Evolutionary conservation across 2,113 vertebrate species (phyloP).

Genomic region (Bettongia penicillata): DNA sequence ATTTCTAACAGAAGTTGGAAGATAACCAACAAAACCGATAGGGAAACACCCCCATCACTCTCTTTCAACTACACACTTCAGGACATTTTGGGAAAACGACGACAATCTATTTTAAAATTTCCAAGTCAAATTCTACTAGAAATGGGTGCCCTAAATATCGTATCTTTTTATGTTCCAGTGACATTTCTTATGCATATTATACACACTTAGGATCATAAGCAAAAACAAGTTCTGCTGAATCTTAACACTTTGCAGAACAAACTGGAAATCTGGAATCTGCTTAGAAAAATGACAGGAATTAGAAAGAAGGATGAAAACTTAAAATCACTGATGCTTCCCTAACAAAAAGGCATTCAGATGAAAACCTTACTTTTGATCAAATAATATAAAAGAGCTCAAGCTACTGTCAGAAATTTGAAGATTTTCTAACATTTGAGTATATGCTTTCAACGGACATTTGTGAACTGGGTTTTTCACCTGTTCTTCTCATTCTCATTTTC

Average conservation of each 20-base stretch:
- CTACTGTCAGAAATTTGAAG: not conserved
- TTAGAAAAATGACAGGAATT: slow-evolving; percentile 1
- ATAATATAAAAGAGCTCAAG: not conserved
- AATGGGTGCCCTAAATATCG: not conserved
- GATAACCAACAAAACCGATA: slow-evolving; percentile 21
- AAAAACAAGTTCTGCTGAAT: slow-evolving; percentile 36
- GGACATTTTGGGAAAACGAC: slow-evolving; percentile 4
- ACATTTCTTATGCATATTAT: slow-evolving; percentile 6
- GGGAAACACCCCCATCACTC: not conserved
- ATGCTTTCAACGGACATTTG: not conserved
- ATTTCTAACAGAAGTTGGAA: slow-evolving; percentile 55
- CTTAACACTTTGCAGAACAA: slow-evolving; percentile 25
- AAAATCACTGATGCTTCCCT: not conserved
- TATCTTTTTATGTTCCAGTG: slow-evolving; percentile 17
- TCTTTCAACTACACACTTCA: not conserved
- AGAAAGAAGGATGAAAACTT: slow-evolving; percentile 16
- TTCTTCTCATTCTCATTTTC: too few relatives aligned
- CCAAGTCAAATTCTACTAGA: slow-evolving; percentile 4
- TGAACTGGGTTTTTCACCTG: too few relatives aligned
- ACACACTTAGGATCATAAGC: slow-evolving; percentile 10
- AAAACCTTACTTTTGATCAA: slow-evolving; percentile 23
- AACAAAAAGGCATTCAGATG: slow-evolving; percentile 26
- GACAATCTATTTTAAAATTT: not conserved
- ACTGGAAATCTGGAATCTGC: not conserved
- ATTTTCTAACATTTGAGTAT: slow-evolving; percentile 31